phyloP scores from a whole-genome alignment of 2,797 vertebrate species.

The Galagoides demidoff region DNA sequence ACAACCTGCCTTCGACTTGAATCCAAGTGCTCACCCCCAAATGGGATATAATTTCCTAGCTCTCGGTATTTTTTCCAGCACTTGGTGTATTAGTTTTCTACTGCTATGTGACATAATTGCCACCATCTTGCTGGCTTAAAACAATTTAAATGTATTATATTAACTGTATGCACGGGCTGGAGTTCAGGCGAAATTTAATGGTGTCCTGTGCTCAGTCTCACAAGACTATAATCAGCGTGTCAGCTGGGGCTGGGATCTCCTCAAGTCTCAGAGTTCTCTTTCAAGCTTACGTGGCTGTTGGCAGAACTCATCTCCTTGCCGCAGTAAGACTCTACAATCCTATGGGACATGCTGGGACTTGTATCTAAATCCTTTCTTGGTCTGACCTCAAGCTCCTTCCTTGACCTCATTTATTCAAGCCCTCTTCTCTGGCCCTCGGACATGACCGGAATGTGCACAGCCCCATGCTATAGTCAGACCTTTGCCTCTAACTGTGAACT shows the following conservation, averaged over 20 bases:
- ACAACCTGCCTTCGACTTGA: neutral
- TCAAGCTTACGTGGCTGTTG: neutral
- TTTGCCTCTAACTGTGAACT: neutral
- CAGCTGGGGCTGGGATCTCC: neutral
- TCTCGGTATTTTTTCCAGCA: constrained; percentile 20
- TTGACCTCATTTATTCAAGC: neutral
- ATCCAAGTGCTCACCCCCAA: neutral
- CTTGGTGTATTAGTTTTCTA: neutral
- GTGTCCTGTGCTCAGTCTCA: neutral
- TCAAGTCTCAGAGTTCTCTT: neutral
- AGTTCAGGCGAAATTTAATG: neutral
- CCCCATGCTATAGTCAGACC: neutral
- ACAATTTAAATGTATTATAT: neutral
- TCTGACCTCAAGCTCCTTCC: neutral
- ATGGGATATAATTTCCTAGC: neutral
- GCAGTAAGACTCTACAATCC: neutral
- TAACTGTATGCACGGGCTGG: neutral
- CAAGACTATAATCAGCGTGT: neutral
- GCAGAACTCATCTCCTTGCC: neutral
- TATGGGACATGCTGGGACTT: neutral
- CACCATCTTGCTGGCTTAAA: neutral
- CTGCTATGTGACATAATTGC: neutral
- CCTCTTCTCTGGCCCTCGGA: neutral
- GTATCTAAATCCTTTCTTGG: neutral
- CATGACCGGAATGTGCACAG: neutral